Conservation (phyloP, 2,113 vertebrate genomes). For the Nothobranchius furzeri region DNA sequence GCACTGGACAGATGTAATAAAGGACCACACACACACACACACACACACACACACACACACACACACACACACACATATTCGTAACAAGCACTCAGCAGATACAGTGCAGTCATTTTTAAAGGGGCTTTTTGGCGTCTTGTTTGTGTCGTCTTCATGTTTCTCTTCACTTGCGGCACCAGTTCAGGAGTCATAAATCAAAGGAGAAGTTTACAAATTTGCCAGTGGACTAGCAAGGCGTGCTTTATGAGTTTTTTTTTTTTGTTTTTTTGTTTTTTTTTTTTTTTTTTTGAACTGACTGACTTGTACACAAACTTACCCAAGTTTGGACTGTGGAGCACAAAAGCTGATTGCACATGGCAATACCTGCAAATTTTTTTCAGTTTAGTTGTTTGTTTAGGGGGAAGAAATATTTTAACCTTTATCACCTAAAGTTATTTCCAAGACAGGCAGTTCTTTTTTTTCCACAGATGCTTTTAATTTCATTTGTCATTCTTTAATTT, state of each 20-base stretch:
- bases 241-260: background rate
- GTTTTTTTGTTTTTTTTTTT: background rate
- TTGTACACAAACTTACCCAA: background rate
- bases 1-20: slow-evolving; percentile 35
- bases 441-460: background rate
- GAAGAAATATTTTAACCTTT: no score
- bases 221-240: background rate
- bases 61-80: slow-evolving; percentile 21
- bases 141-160: background rate
- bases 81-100: slow-evolving; percentile 33
- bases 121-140: background rate
- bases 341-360: background rate
- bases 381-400: no score
- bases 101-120: slow-evolving; percentile 1
- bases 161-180: background rate
- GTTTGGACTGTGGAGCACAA: background rate
- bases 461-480: no score
- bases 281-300: background rate
- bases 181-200: background rate
- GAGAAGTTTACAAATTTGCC: background rate
- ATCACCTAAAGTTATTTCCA: background rate
- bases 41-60: no score
- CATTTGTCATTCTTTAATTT: no score
- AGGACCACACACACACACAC: slow-evolving; percentile 33
- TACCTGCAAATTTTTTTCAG: background rate